Evolutionary conservation across 2,888 invertebrate genomes (phyloP).

Genomic region (Ormyrus nitidulus): DNA sequence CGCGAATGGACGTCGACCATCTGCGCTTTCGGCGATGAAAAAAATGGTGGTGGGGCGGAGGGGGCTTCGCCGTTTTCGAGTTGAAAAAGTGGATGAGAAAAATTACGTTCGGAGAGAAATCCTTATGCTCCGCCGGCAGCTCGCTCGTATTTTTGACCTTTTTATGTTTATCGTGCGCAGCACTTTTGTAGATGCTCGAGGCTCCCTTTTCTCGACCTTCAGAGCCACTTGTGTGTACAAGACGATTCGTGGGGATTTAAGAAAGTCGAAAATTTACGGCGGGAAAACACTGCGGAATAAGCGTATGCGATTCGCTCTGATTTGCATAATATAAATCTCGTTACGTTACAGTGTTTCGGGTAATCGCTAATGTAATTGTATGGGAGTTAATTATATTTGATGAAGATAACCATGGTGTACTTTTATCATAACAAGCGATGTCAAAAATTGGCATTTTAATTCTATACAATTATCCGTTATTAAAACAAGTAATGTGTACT

Average conservation of each 20-base stretch:
- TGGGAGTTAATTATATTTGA: too few species aligned
- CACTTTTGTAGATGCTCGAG: background rate
- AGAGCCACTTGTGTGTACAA: background rate
- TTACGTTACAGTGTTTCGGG: constrained; percentile 2
- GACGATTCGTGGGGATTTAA: background rate
- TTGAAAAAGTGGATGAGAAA: constrained; percentile 16
- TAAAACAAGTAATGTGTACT: too few species aligned
- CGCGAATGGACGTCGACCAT: constrained; percentile 50
- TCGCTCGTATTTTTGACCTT: constrained; percentile 1
- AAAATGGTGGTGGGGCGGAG: background rate
- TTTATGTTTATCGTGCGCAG: background rate
- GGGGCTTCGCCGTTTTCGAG: background rate
- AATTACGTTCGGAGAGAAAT: constrained; percentile 10
- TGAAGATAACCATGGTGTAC: too few species aligned
- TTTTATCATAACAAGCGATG: too few species aligned
- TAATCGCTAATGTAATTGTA: background rate
- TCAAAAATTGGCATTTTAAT: too few species aligned
- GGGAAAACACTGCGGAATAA: too few species aligned
- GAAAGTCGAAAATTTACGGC: too few species aligned
- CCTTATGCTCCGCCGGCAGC: background rate
- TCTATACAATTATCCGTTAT: too few species aligned
- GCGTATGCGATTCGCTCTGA: background rate
- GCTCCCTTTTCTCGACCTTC: background rate
- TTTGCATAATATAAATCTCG: background rate
- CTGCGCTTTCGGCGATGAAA: constrained; percentile 7